A percentile compares a stretch with the other conserved stretches of the same genome.
Evolutionary conservation across 2,888 invertebrate genomes (phyloP).

Genomic region (Emmelina monodactyla): DNA sequence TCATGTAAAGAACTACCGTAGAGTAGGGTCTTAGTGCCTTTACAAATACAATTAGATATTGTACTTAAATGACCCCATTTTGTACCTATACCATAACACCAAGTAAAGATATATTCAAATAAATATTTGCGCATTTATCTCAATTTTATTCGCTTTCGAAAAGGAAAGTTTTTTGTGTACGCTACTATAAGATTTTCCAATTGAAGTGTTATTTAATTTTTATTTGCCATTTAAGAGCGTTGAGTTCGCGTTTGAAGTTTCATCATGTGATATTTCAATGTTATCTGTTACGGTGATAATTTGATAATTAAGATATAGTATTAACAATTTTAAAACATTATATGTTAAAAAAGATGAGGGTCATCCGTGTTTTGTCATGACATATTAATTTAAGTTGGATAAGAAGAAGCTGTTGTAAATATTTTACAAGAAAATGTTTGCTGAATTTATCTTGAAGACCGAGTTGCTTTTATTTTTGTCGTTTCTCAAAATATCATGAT

Average conservation of each 20-base stretch:
- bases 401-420: too few species aligned
- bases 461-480: too few species aligned
- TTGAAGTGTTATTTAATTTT: conserved; percentile 25
- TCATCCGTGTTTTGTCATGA: background rate
- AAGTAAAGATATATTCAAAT: too few species aligned
- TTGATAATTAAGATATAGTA: too few species aligned
- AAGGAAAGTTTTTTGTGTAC: too few species aligned
- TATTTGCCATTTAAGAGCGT: conserved; percentile 48
- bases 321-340: conserved; percentile 24
- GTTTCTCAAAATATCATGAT: too few species aligned
- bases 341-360: background rate
- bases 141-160: too few species aligned
- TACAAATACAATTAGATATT: conserved; percentile 42
- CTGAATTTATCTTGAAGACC: too few species aligned
- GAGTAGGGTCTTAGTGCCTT: conserved; percentile 62
- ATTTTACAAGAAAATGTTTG: too few species aligned
- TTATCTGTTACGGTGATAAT: conserved; percentile 60
- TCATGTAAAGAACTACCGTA: conserved; percentile 56
- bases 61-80: conserved; percentile 32
- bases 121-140: too few species aligned
- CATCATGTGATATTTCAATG: conserved; percentile 63
- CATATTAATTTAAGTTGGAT: background rate
- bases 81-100: too few species aligned
- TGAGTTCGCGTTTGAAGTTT: conserved; percentile 51
- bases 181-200: too few species aligned